phyloP scores from a whole-genome alignment of 1,140 invertebrate genomes.

The Pseudobourletiella spinata region DNA sequence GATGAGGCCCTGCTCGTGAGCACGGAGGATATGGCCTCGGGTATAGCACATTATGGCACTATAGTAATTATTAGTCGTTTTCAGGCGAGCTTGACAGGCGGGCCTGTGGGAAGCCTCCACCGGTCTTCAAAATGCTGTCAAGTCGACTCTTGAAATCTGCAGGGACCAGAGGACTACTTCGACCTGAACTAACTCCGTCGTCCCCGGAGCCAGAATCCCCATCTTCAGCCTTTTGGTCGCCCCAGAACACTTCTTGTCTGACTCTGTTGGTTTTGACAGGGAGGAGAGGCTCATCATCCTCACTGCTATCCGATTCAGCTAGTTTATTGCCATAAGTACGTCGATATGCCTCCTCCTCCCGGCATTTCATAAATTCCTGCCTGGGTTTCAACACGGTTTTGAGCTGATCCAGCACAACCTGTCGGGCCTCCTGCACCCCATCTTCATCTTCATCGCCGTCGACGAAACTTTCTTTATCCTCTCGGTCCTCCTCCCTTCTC shows the following conservation, averaged over 20 bases:
- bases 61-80: too few relatives aligned
- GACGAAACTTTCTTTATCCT: background rate
- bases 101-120: too few relatives aligned
- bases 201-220: too few relatives aligned
- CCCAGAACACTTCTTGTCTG: too few relatives aligned
- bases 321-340: background rate
- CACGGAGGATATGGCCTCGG: too few relatives aligned
- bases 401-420: constrained; percentile 6
- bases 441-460: constrained; percentile 39
- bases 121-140: background rate
- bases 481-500: background rate
- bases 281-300: background rate
- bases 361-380: background rate
- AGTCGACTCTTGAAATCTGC: background rate
- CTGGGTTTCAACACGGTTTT: background rate
- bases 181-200: too few relatives aligned
- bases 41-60: too few relatives aligned
- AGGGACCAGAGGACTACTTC: too few relatives aligned
- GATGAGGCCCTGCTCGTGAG: too few relatives aligned
- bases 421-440: constrained; percentile 47
- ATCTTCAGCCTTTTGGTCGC: background rate
- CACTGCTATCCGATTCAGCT: background rate
- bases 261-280: too few relatives aligned
- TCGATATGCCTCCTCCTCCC: background rate
- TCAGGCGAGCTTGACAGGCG: too few relatives aligned